Base-by-base conservation (phyloP, 2,888 invertebrate genomes). In the Cerastoderma edule region DNA sequence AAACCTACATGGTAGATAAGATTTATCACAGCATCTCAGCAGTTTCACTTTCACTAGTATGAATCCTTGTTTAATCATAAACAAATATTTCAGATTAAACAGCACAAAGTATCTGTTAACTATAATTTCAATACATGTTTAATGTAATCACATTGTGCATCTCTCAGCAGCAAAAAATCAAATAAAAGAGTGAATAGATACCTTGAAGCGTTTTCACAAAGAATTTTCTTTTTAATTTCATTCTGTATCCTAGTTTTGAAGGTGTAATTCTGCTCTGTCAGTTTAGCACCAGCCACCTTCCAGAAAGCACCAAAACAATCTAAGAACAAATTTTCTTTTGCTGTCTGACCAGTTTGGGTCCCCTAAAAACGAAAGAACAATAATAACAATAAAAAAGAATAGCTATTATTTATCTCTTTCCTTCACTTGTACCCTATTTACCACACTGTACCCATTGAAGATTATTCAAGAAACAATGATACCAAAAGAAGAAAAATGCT, bases 231-330 rank as follows among this genome's bases (percentile, higher is more conserved):
- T 39, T 75, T 75, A 16, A 84, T 71, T 54, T 80, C 83, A 19
- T 73, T 60, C 10, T 72, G 72, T 10, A 84, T 65, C 28, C 78
- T 66, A 8, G 64, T 44, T 46, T 57, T 73, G 60, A 77, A 72
- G 28, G 63, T 35, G 16, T 70, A 56, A 28, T 83, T 79, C 35
- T 72, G 68, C 16, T 67, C 63, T 30, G 66, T 46, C n/a, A 85
- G 67, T 8, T 64, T 46, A 33, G 67, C 70, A 6, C 78, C 81
- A n/a, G 74, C 71, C 10, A 84, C 78, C 46, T 80, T 80, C 85
- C 85, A 87, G 63, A 87, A 72, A 16, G 76, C 78, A 16, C 67
- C 72, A 73, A 87, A 83, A 71, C 84, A 83, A 16, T 84, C 83
- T 1, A 85, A 63, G 54, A 83, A 87, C 2, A 87, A 48, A 44